phyloP scores from a whole-genome alignment of 2,888 invertebrate genomes.

The Andrena flavipes region DNA sequence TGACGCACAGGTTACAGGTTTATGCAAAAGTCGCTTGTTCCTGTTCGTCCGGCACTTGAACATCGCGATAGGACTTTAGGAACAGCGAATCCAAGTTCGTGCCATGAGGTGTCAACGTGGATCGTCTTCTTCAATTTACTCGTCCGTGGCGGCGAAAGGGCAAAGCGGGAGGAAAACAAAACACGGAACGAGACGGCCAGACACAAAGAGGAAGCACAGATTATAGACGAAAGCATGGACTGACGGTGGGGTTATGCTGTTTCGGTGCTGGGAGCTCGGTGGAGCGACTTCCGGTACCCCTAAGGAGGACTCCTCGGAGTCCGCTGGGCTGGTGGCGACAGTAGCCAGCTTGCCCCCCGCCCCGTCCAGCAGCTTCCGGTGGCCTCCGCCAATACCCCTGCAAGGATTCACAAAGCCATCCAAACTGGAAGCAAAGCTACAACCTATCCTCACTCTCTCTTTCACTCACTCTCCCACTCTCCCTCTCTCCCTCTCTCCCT shows the following conservation, averaged over 20 bases:
- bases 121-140: not conserved
- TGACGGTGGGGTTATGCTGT: constrained; percentile 87
- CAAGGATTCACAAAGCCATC: constrained; percentile 82
- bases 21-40: not conserved
- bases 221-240: constrained; percentile 82
- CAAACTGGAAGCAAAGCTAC: constrained; percentile 73
- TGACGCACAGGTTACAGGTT: not conserved
- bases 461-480: constrained; percentile 5
- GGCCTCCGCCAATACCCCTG: constrained; percentile 86
- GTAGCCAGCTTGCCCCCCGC: constrained; percentile 86
- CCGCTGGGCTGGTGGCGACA: constrained; percentile 86
- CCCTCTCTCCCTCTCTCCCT: not conserved
- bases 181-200: constrained; percentile 13
- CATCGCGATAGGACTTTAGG: too few species aligned
- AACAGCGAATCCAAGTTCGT: too few species aligned
- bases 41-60: too few species aligned
- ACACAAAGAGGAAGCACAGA: constrained; percentile 48
- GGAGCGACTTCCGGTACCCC: constrained; percentile 80
- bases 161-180: constrained; percentile 16
- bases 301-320: constrained; percentile 85
- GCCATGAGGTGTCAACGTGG: not conserved
- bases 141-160: not conserved
- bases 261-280: constrained; percentile 84
- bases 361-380: constrained; percentile 85
- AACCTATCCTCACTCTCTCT: constrained; percentile 27